Conservation (phyloP, 2,888 invertebrate genomes). For the Diarsia brunnea region DNA sequence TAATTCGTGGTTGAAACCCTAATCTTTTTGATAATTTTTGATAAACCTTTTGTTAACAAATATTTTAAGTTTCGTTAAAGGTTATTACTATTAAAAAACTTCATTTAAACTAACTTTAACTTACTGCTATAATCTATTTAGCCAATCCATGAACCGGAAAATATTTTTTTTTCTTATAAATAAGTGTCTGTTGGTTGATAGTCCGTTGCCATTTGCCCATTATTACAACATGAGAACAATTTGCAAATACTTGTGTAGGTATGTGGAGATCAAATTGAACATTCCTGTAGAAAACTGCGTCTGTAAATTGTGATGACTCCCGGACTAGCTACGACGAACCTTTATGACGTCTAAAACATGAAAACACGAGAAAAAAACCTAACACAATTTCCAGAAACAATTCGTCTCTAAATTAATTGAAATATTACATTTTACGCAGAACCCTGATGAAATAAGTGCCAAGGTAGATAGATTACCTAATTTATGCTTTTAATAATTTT, state of each 20-base stretch:
- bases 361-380: neutral
- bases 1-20: neutral
- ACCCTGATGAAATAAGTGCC: neutral
- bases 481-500: neutral
- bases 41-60: neutral
- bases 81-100: neutral
- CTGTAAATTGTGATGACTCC: conserved; percentile 61
- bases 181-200: conserved; percentile 73
- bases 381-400: neutral
- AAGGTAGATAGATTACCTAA: neutral
- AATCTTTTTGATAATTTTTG: neutral
- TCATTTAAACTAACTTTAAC: neutral
- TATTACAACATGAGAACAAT: conserved; percentile 78
- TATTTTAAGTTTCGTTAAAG: neutral
- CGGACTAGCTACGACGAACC: conserved; percentile 61
- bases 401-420: neutral
- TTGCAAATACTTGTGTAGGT: conserved; percentile 71
- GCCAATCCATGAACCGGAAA: neutral
- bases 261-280: conserved; percentile 68
- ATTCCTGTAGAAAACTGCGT: conserved; percentile 62
- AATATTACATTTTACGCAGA: neutral
- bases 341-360: neutral
- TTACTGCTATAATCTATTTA: neutral
- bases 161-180: conserved; percentile 39
- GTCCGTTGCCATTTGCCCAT: conserved; percentile 64